A percentile compares a stretch with the other conserved stretches of the same genome.
Conservation (phyloP, 2,113 vertebrate species). For the Channa argus region DNA sequence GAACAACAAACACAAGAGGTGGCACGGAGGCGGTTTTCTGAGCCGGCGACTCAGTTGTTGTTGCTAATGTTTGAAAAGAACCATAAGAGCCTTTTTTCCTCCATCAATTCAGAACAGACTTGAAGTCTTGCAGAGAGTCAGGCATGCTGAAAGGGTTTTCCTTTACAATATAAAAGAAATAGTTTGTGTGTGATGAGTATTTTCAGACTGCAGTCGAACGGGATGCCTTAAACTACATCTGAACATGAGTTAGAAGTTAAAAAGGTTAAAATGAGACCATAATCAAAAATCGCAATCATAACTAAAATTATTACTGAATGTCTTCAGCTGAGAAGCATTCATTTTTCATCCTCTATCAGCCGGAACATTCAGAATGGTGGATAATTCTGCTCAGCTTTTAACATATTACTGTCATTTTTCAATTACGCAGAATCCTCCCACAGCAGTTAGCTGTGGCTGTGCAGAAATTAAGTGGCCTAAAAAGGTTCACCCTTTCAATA, state of each 20-base stretch:
- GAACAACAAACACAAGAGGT: slow-evolving; percentile 45
- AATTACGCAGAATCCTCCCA: slow-evolving; percentile 61
- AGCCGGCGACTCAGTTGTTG: background rate
- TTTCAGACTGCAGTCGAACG: slow-evolving; percentile 16
- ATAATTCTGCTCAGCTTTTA: slow-evolving; percentile 49
- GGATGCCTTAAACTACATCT: slow-evolving; percentile 5
- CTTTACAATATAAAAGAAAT: slow-evolving; percentile 3
- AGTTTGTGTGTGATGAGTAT: background rate
- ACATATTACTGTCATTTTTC: slow-evolving; percentile 63
- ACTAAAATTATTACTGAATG: slow-evolving; percentile 13
- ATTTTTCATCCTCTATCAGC: slow-evolving; percentile 35
- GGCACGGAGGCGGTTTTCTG: slow-evolving; percentile 10
- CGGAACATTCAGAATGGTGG: slow-evolving; percentile 30
- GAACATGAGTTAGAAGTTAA: background rate
- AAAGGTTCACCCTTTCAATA: slow-evolving; percentile 37
- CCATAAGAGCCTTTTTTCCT: background rate
- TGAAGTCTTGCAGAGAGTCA: slow-evolving; percentile 4
- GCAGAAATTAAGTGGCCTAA: slow-evolving; percentile 42
- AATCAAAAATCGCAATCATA: slow-evolving; percentile 26
- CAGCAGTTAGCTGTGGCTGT: slow-evolving; percentile 21
- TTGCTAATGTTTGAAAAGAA: background rate
- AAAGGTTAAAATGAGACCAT: slow-evolving; percentile 5
- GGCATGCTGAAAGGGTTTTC: slow-evolving; percentile 11
- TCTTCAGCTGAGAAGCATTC: background rate
- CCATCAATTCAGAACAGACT: background rate